Conservation (phyloP, 2,888 invertebrate genomes). For the Ichneumon xanthorius region DNA sequence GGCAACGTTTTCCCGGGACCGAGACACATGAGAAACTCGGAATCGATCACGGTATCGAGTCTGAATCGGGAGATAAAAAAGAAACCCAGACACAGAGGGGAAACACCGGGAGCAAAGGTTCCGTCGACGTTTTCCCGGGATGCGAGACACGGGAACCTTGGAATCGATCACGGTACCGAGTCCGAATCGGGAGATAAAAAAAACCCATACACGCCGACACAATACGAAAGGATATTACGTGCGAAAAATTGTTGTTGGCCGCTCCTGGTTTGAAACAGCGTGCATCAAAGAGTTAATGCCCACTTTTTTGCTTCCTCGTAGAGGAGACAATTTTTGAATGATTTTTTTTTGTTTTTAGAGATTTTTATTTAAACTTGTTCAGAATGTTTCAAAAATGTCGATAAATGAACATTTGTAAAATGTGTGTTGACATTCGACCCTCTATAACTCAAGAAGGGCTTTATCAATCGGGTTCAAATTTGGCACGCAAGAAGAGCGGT, state of each 20-base stretch:
- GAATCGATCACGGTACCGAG: neutral
- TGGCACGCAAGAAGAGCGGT: no score
- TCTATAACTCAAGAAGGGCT: no score
- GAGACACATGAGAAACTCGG: neutral
- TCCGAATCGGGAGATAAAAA: neutral
- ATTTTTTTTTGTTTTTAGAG: no score
- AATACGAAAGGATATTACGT: neutral
- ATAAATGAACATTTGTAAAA: no score
- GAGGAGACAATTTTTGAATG: no score
- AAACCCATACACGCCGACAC: neutral
- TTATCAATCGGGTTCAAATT: no score
- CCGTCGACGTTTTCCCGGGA: neutral
- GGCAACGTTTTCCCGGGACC: constrained; percentile 8
- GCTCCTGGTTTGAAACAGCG: neutral
- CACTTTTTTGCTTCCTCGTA: neutral
- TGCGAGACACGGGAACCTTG: neutral
- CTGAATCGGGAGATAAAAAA: neutral
- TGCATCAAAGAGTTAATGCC: neutral
- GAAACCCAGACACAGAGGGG: neutral
- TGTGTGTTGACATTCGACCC: no score
- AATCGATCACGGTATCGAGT: neutral
- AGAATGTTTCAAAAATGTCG: no score
- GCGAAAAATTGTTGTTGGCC: neutral
- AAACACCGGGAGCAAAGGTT: constrained; percentile 1
- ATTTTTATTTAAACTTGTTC: no score